Conservation (phyloP, 2,113 vertebrate genomes). For the Bagarius yarrelli region DNA sequence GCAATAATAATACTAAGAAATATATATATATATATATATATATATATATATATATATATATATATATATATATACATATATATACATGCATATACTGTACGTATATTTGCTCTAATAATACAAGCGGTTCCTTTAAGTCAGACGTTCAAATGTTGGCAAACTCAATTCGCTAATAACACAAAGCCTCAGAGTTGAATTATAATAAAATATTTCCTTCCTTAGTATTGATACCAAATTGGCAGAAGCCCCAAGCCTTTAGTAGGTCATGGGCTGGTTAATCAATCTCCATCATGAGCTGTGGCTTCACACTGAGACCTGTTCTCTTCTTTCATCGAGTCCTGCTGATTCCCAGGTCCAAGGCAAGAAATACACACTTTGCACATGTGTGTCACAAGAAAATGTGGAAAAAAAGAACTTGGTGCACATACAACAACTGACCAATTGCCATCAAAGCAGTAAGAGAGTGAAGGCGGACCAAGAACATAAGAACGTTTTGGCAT, state of each 20-base stretch:
- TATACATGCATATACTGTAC: too few species aligned
- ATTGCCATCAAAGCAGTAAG: constrained; percentile 11
- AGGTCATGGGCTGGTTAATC: constrained; percentile 29
- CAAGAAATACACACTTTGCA: constrained; percentile 20
- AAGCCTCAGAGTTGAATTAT: neutral
- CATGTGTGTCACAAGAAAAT: constrained; percentile 33
- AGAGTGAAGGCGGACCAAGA: constrained; percentile 14
- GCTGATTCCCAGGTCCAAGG: constrained; percentile 17
- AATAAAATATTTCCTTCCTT: neutral
- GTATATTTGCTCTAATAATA: neutral
- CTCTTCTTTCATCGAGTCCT: constrained; percentile 29
- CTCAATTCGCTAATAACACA: neutral
- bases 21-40: too few species aligned
- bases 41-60: too few species aligned
- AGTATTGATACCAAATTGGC: neutral
- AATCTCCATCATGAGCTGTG: constrained; percentile 37
- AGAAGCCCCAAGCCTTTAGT: constrained; percentile 1
- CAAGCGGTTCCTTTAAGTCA: neutral
- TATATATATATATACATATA: too few species aligned
- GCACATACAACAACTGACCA: constrained; percentile 18
- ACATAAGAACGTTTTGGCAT: constrained; percentile 24
- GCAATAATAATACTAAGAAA: neutral
- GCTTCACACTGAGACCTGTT: constrained; percentile 38
- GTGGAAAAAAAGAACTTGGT: constrained; percentile 44
- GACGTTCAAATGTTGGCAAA: neutral